Conservation (phyloP, 2,113 vertebrate species). For the Nestor notabilis region DNA sequence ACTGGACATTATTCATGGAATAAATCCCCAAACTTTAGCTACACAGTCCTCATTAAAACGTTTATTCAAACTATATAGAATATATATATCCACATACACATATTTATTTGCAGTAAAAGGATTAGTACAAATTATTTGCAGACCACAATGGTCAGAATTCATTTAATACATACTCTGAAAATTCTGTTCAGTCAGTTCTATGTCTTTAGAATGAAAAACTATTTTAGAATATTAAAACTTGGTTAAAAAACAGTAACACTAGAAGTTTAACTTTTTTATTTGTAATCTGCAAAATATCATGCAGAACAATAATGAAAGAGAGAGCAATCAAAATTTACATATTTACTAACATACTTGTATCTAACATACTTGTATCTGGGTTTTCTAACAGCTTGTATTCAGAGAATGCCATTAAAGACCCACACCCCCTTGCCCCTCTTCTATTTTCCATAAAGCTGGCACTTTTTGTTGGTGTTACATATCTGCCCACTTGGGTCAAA, state of each 20-base stretch:
- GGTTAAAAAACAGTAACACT: neutral
- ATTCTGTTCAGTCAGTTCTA: neutral
- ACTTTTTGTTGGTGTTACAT: neutral
- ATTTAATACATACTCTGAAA: neutral
- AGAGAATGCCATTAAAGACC: neutral
- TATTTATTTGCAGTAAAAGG: neutral
- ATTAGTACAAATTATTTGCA: neutral
- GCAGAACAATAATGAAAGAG: neutral
- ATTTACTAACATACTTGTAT: neutral
- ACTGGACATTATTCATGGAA: neutral
- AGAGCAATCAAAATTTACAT: neutral
- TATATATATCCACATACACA: too few relatives aligned
- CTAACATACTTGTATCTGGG: neutral
- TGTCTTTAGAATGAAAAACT: neutral
- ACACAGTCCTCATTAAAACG: neutral
- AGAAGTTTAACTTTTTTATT: neutral
- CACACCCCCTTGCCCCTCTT: accelerated
- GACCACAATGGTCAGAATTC: neutral
- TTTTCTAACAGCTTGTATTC: neutral
- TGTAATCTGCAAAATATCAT: neutral
- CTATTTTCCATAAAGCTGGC: neutral
- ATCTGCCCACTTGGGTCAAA: neutral
- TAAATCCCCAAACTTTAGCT: neutral
- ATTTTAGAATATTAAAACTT: neutral
- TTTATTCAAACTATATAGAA: neutral